Conservation (phyloP, 2,888 invertebrate species). For the Apotomis turbidana region DNA sequence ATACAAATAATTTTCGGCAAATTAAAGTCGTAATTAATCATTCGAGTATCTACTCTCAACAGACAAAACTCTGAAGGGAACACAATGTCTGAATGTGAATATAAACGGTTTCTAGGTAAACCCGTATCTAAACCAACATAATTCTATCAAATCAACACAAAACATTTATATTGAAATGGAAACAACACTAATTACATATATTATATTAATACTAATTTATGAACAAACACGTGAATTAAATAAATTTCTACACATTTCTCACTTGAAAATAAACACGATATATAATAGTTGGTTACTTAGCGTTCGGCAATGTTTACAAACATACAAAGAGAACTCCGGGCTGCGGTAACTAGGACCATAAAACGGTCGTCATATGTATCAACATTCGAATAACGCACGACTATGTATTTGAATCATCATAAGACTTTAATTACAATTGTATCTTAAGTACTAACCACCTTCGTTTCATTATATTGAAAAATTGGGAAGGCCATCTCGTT, state of each 20-base stretch:
- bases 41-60: conserved; percentile 50
- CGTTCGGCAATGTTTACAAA: conserved; percentile 35
- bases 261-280: conserved; percentile 28
- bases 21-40: conserved; percentile 42
- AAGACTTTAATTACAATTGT: conserved; percentile 68
- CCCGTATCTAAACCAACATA: conserved; percentile 63
- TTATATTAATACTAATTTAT: conserved; percentile 71
- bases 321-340: conserved; percentile 60
- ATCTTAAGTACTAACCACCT: conserved; percentile 67
- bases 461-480: conserved; percentile 55
- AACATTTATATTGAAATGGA: conserved; percentile 70
- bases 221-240: conserved; percentile 63
- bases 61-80: conserved; percentile 52
- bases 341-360: conserved; percentile 52
- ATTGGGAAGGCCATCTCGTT: conserved; percentile 62
- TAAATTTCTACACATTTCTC: conserved; percentile 46
- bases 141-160: conserved; percentile 66
- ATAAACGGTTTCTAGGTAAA: conserved; percentile 53
- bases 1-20: conserved; percentile 51
- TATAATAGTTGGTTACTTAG: conserved; percentile 30
- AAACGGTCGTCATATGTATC: conserved; percentile 51
- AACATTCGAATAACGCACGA: conserved; percentile 59
- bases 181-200: conserved; percentile 76
- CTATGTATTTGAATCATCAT: conserved; percentile 64
- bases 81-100: conserved; percentile 45